phyloP scores from a whole-genome alignment of 1,140 invertebrate genomes.

The Mamestra configurata region DNA sequence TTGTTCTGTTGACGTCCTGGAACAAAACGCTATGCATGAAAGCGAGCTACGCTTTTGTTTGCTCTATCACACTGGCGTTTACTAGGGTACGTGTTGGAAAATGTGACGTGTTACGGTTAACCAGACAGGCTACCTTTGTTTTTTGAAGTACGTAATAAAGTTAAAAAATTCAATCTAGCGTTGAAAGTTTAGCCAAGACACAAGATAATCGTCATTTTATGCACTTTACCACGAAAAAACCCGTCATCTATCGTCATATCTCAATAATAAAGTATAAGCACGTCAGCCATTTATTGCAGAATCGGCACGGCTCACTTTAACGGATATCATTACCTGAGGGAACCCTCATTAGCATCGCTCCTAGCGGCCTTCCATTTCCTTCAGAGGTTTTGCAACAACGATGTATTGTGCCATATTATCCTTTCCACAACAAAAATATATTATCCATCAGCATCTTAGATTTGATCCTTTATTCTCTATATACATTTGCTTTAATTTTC shows the following conservation, averaged over 20 bases:
- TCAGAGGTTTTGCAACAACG: constrained; percentile 10
- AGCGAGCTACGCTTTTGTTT: constrained; percentile 6
- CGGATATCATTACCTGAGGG: constrained; percentile 18
- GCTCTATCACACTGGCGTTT: not conserved
- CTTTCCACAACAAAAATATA: constrained; percentile 8
- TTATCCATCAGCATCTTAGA: not conserved
- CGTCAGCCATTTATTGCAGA: not conserved
- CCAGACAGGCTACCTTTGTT: too few relatives aligned
- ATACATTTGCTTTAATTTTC: too few relatives aligned
- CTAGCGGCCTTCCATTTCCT: constrained; percentile 8
- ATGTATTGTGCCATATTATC: constrained; percentile 38
- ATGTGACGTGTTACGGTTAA: not conserved
- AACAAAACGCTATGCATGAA: not conserved
- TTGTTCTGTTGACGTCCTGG: not conserved
- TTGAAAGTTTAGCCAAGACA: too few relatives aligned
- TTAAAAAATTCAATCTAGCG: too few relatives aligned
- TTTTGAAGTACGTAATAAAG: too few relatives aligned
- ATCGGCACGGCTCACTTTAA: not conserved
- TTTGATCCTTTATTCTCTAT: too few relatives aligned
- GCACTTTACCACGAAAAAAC: too few relatives aligned
- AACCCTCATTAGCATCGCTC: constrained; percentile 22
- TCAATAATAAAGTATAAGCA: not conserved
- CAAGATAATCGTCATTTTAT: too few relatives aligned
- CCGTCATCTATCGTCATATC: too few relatives aligned
- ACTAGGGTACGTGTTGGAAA: not conserved